Conservation (phyloP, 2,888 invertebrate genomes). For the Sphaeridia pumilis region DNA sequence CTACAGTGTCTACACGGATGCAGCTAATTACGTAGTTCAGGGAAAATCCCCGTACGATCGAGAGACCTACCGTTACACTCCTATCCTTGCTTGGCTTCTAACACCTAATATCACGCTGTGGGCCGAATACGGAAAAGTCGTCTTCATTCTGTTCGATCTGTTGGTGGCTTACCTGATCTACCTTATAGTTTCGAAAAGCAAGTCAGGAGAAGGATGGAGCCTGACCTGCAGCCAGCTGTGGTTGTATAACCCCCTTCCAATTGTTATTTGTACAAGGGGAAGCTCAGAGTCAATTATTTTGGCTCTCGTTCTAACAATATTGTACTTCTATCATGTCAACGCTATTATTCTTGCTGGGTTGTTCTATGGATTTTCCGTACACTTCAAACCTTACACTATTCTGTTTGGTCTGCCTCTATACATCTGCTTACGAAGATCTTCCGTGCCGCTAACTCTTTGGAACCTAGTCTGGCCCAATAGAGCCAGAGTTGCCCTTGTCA, state of each 20-base stretch:
- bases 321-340: slow-evolving; percentile 53
- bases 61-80: slow-evolving; percentile 90
- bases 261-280: slow-evolving; percentile 84
- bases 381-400: slow-evolving; percentile 85
- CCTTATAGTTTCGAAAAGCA: slow-evolving; percentile 38
- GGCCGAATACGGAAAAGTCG: slow-evolving; percentile 65
- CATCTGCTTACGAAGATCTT: slow-evolving; percentile 5
- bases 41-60: slow-evolving; percentile 76
- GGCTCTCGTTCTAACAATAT: slow-evolving; percentile 62
- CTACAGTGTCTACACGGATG: slow-evolving; percentile 92
- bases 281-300: slow-evolving; percentile 89
- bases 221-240: slow-evolving; percentile 45
- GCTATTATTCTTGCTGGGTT: slow-evolving; percentile 55
- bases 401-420: slow-evolving; percentile 73
- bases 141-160: slow-evolving; percentile 72
- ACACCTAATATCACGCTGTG: slow-evolving; percentile 66
- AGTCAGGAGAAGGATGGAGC: slow-evolving; percentile 18
- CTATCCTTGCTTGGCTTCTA: slow-evolving; percentile 70
- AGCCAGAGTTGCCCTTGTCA: slow-evolving; percentile 44
- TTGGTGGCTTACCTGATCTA: slow-evolving; percentile 61
- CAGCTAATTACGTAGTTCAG: slow-evolving; percentile 61
- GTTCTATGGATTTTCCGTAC: slow-evolving; percentile 72
- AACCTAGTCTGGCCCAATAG: slow-evolving; percentile 32
- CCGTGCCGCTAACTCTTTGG: neutral
- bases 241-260: slow-evolving; percentile 89